Conservation (phyloP, 2,797 vertebrate genomes). For the Sebastes aleutianus region DNA sequence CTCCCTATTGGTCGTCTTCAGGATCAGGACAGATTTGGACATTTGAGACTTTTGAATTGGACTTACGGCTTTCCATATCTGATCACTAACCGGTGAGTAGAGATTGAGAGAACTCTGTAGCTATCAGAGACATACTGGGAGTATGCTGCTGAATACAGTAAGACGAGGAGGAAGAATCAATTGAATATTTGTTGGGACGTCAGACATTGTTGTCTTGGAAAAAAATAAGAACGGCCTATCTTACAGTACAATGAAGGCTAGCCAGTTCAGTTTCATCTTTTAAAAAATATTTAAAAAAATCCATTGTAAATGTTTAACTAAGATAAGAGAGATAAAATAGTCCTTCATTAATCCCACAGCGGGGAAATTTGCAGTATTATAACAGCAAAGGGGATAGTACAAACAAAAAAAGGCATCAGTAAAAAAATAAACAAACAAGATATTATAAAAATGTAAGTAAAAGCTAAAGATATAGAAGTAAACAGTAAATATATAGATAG, state of each 20-base stretch:
- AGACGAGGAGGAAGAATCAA: neutral
- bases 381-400: no score
- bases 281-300: neutral
- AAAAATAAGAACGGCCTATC: neutral
- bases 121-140: neutral
- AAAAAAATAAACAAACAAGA: no score
- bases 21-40: constrained; percentile 31
- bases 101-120: neutral
- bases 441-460: no score
- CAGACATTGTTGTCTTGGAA: neutral
- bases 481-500: no score
- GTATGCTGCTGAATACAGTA: neutral
- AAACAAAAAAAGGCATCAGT: no score
- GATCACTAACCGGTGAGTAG: constrained; percentile 63
- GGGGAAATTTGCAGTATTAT: no score
- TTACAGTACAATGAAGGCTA: neutral
- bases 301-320: no score
- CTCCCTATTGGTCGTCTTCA: neutral
- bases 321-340: no score
- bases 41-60: constrained; percentile 31
- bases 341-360: no score
- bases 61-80: constrained; percentile 23
- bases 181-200: neutral
- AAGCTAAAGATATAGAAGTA: no score
- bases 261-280: neutral